A percentile compares a stretch with the other conserved stretches of the same genome.
These are phyloP conservation scores for Cichladusa arquata DNA, from an alignment of 2,113 vertebrate species.

Conservation along the genomic window DNA sequence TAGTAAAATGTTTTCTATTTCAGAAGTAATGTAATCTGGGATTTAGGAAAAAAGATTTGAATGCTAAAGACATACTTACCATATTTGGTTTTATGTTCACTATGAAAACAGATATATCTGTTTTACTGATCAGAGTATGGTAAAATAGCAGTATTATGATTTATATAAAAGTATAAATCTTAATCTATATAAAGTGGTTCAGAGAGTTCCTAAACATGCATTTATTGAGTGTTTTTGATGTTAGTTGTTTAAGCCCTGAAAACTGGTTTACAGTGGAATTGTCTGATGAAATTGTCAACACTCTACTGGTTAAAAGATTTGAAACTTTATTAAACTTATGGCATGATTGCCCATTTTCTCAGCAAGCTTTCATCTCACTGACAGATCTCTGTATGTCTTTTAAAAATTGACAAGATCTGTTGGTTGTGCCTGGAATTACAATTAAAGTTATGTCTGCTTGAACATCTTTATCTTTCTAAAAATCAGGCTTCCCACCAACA, in stretches of 20 bases:
- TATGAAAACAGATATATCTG: background rate
- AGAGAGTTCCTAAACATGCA: background rate
- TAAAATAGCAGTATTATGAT: background rate
- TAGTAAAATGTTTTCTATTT: background rate
- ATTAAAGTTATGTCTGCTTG: background rate
- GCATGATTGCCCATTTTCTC: background rate
- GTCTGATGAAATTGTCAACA: background rate
- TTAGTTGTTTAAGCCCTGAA: background rate
- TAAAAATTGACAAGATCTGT: background rate
- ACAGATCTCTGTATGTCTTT: background rate
- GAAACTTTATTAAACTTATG: background rate
- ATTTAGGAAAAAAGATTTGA: background rate
- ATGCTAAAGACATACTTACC: background rate
- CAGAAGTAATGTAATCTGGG: background rate
- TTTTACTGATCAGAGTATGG: background rate
- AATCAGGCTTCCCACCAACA: background rate
- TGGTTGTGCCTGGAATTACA: background rate
- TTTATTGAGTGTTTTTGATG: background rate
- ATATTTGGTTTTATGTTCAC: background rate
- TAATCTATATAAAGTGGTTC: background rate
- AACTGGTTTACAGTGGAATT: background rate
- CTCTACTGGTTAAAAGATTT: background rate
- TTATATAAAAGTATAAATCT: background rate
- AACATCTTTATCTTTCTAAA: background rate
- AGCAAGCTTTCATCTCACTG: background rate